phyloP scores from a whole-genome alignment of 2,888 invertebrate genomes.

The Drosophila parthenogenetica region DNA sequence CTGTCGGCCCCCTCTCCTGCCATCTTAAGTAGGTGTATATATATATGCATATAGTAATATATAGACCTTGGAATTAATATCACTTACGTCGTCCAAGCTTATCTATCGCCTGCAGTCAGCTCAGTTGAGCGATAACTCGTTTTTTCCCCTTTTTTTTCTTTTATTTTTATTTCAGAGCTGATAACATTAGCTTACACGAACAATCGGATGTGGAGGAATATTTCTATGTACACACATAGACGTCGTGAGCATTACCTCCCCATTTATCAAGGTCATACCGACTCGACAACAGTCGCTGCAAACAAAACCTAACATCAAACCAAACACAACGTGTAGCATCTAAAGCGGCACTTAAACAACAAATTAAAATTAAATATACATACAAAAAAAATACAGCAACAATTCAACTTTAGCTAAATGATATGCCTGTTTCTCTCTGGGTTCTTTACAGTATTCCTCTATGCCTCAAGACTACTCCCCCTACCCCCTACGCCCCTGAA shows the following conservation, averaged over 20 bases:
- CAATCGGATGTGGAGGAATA: constrained; percentile 28
- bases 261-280: constrained; percentile 43
- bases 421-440: constrained; percentile 75
- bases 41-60: constrained; percentile 3
- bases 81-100: constrained; percentile 34
- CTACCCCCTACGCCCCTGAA: constrained; percentile 5
- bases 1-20: neutral
- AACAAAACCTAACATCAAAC: constrained; percentile 6
- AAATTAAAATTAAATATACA: constrained; percentile 14
- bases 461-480: constrained; percentile 33
- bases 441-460: constrained; percentile 71
- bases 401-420: constrained; percentile 73
- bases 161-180: constrained; percentile 38
- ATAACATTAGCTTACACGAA: constrained; percentile 43
- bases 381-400: constrained; percentile 35
- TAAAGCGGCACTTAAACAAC: constrained; percentile 48
- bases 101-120: constrained; percentile 36
- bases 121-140: constrained; percentile 39
- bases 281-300: constrained; percentile 9
- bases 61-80: constrained; percentile 59
- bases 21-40: neutral
- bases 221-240: constrained; percentile 3
- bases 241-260: constrained; percentile 34
- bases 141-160: constrained; percentile 8
- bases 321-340: constrained; percentile 34